These are phyloP conservation scores for Mythimna pallens DNA, from an alignment of 2,888 invertebrate genomes.

Conservation along the genomic window DNA sequence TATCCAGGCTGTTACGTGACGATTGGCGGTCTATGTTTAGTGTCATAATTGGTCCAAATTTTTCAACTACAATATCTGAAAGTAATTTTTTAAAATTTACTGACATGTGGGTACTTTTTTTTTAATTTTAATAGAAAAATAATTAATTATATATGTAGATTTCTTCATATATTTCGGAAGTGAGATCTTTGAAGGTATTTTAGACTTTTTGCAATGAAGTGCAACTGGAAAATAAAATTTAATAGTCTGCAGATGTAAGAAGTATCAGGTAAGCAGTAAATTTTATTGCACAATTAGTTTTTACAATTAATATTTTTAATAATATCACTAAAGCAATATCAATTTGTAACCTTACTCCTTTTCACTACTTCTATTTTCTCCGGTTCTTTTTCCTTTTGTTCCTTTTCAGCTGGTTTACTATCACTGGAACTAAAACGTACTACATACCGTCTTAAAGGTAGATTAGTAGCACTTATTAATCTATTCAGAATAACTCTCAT, in stretches of 20 bases:
- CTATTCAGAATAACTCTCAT: slow-evolving; percentile 85
- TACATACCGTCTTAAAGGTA: slow-evolving; percentile 68
- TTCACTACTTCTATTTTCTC: slow-evolving; percentile 80
- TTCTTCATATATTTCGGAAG: no score
- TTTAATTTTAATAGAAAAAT: no score
- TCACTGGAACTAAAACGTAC: slow-evolving; percentile 75
- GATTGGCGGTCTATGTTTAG: slow-evolving; percentile 97
- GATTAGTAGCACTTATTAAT: slow-evolving; percentile 68
- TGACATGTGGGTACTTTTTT: not conserved
- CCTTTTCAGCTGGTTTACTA: slow-evolving; percentile 65
- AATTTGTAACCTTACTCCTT: slow-evolving; percentile 81
- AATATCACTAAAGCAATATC: not conserved
- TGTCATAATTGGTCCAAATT: slow-evolving; percentile 92
- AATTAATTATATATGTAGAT: no score
- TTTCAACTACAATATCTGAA: slow-evolving; percentile 90
- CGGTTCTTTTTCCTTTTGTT: slow-evolving; percentile 60
- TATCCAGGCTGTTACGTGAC: slow-evolving; percentile 96
- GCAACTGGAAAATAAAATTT: no score
- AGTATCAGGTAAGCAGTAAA: no score
- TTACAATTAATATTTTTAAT: not conserved
- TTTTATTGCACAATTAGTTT: no score
- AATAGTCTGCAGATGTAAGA: no score
- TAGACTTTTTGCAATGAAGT: no score
- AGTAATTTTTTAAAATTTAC: slow-evolving; percentile 16
- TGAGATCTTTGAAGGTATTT: no score